Base-by-base conservation (phyloP, 1,140 invertebrate genomes). In the Tetramorium simillimum region DNA sequence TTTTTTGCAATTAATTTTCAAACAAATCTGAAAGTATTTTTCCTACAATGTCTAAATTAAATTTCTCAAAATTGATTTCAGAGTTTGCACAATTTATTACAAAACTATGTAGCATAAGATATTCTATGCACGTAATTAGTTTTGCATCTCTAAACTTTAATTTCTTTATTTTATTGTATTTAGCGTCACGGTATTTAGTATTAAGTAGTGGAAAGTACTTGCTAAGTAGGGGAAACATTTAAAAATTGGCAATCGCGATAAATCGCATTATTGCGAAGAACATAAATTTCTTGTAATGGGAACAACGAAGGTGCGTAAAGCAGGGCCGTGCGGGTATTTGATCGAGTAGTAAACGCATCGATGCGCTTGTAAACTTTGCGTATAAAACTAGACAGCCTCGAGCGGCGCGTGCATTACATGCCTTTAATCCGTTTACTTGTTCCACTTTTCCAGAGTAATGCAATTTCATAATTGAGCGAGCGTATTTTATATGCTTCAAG, bases 371-470 rank as follows among this genome's bases (percentile, higher is more conserved):
- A 56, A 86, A 89, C 85, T 89, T 86, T 56, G 69, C 49, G 81
- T n/a, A 86, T 75, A 86, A 89, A 89, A 51, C 49, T 77, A 53
- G 24, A 67, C 24, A 78, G 49, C 63, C 81, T 84, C 81, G 69
- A 37, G 58, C 81, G 10, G 56, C 43, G 53, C 28, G 28, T 49
- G 28, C 33, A 76, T 77, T 76, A 53, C 58, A 46, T 73, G 78
- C 70, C 46, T 80, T 49, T 85, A 85, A 85, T 77, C 81, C 81
- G 43, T 81, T 72, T 75, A 46, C 40, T 73, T 33, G 58, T 72
- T 80, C 81, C 46, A 88, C 60, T 89, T 89, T 67, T 80, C 49
- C 33, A 2, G 18, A 69, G 9, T 62, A 62, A 62, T 53, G 51
- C 58, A 43, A 16, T 89, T 89, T 78, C 73, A 72, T 78, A 58